Conservation (phyloP, 2,888 invertebrate species). For the Ennomos fuscantarius region DNA sequence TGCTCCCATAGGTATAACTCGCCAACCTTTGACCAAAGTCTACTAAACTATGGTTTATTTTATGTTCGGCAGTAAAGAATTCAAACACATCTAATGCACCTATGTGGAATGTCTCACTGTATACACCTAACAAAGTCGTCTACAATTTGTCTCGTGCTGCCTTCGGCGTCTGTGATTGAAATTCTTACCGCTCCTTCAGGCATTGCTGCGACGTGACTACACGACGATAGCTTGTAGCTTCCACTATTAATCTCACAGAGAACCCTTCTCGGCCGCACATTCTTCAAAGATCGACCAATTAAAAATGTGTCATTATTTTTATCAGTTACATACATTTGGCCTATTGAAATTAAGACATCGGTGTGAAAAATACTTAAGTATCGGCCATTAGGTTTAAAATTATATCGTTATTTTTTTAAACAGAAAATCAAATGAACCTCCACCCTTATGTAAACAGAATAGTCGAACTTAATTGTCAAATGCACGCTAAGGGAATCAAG, state of each 20-base stretch:
- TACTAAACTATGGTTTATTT: too few species aligned
- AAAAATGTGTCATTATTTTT: constrained; percentile 30
- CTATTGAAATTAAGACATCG: too few species aligned
- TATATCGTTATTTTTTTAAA: too few species aligned
- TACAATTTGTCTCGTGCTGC: constrained; percentile 64
- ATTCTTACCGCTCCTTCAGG: constrained; percentile 61
- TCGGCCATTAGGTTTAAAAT: too few species aligned
- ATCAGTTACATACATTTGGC: constrained; percentile 8
- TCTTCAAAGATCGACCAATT: constrained; percentile 29
- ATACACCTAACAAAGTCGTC: constrained; percentile 55
- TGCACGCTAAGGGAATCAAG: constrained; percentile 54
- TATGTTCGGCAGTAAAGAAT: constrained; percentile 3
- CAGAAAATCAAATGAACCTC: neutral
- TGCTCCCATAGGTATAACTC: neutral
- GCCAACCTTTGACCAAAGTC: neutral
- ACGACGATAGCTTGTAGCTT: constrained; percentile 36
- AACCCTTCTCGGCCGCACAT: constrained; percentile 19
- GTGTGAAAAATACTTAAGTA: too few species aligned
- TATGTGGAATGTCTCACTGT: constrained; percentile 38
- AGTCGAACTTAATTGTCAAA: constrained; percentile 30
- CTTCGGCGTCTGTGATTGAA: constrained; percentile 60
- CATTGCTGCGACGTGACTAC: constrained; percentile 50
- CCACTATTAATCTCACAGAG: constrained; percentile 35
- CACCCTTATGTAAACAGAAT: constrained; percentile 14
- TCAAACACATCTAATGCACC: constrained; percentile 23